Conservation (phyloP, 2,797 vertebrate genomes). For the Antrozous pallidus region DNA sequence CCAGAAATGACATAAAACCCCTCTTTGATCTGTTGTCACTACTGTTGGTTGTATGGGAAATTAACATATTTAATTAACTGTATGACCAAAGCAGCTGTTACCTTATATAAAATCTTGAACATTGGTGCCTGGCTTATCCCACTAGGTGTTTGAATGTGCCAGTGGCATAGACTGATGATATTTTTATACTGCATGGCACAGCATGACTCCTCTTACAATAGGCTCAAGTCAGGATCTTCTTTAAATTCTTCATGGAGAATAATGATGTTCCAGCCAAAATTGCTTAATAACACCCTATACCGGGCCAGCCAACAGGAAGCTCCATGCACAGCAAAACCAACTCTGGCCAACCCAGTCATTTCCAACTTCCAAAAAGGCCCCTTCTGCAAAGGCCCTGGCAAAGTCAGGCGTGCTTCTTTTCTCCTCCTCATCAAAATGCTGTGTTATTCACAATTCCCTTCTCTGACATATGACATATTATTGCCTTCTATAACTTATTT, state of each 20-base stretch:
- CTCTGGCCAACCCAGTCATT: slow-evolving; percentile 69
- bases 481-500: slow-evolving; percentile 71
- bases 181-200: slow-evolving; percentile 79
- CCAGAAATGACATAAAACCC: slow-evolving; percentile 86
- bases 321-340: slow-evolving; percentile 53
- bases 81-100: slow-evolving; percentile 89
- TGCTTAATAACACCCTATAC: slow-evolving; percentile 76
- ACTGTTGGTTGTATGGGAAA: slow-evolving; percentile 85
- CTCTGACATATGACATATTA: slow-evolving; percentile 75
- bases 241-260: slow-evolving; percentile 83
- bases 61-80: slow-evolving; percentile 89
- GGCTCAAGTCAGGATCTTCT: slow-evolving; percentile 82
- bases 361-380: slow-evolving; percentile 59
- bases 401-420: slow-evolving; percentile 62
- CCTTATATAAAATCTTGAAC: slow-evolving; percentile 86
- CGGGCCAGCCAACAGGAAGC: slow-evolving; percentile 73
- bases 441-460: slow-evolving; percentile 78
- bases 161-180: slow-evolving; percentile 83
- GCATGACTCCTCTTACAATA: slow-evolving; percentile 79
- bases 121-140: slow-evolving; percentile 77
- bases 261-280: slow-evolving; percentile 72
- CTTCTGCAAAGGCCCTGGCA: slow-evolving; percentile 59
- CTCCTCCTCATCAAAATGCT: slow-evolving; percentile 61
- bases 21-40: slow-evolving; percentile 83
- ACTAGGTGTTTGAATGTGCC: slow-evolving; percentile 82